phyloP scores from a whole-genome alignment of 1,140 invertebrate genomes.

The Spodoptera frugiperda region DNA sequence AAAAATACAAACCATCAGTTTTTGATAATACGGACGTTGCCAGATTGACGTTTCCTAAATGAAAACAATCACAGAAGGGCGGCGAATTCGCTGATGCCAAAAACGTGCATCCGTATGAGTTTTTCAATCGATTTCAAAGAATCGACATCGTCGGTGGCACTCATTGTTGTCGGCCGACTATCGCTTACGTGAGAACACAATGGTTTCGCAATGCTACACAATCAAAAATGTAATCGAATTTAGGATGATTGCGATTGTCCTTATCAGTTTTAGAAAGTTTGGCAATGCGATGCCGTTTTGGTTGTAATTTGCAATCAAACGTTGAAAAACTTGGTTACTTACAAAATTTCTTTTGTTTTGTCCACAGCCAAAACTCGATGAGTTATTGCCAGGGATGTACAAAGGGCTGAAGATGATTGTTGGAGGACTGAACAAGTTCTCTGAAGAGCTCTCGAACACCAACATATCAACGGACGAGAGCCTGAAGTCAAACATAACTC shows the following conservation, averaged over 20 bases:
- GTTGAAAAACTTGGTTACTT: conserved; percentile 1
- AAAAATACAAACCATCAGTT: neutral
- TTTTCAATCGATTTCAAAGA: conserved; percentile 84
- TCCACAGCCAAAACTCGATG: conserved; percentile 72
- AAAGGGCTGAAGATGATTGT: conserved; percentile 78
- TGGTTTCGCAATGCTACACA: conserved; percentile 77
- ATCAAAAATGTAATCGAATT: conserved; percentile 66
- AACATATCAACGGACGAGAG: conserved; percentile 63
- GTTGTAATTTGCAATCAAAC: neutral
- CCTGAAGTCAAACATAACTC: conserved; percentile 65
- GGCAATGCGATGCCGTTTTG: conserved; percentile 21
- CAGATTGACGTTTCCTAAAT: conserved; percentile 69
- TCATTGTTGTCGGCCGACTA: conserved; percentile 81
- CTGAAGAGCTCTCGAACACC: conserved; percentile 61
- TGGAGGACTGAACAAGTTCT: conserved; percentile 67
- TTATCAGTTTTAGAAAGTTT: conserved; percentile 31
- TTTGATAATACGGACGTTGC: conserved; percentile 51
- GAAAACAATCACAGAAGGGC: conserved; percentile 71
- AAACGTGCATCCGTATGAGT: conserved; percentile 85
- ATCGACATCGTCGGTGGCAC: conserved; percentile 82
- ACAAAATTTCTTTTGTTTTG: conserved; percentile 55
- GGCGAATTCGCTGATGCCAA: conserved; percentile 83
- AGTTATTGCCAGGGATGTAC: conserved; percentile 72
- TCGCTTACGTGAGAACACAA: conserved; percentile 84
- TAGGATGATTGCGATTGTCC: conserved; percentile 53